These are phyloP conservation scores for Eupelmus urozonus DNA, from an alignment of 2,888 invertebrate species.

Conservation along the genomic window DNA sequence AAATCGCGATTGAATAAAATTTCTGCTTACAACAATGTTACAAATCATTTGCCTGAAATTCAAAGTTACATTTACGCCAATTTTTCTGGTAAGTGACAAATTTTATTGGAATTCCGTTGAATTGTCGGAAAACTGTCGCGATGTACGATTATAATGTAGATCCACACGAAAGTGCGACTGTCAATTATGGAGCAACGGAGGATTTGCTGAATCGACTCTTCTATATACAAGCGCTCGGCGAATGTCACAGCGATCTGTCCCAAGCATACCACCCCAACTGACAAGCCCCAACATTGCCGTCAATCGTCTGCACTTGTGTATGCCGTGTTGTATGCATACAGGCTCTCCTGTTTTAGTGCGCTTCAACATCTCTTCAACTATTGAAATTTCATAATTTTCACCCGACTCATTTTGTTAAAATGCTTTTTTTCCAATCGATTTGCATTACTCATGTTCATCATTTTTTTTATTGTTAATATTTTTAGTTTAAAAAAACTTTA, in stretches of 20 bases:
- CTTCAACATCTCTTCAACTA: background rate
- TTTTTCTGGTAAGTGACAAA: no score
- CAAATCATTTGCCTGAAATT: no score
- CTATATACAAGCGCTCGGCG: conserved; percentile 63
- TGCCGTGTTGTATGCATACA: conserved; percentile 28
- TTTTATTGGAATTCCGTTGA: conserved; percentile 16
- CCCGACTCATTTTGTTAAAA: no score
- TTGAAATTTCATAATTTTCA: no score
- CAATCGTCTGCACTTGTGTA: conserved; percentile 18
- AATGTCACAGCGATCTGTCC: conserved; percentile 67
- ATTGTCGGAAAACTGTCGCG: conserved; percentile 27
- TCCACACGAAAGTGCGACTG: conserved; percentile 64
- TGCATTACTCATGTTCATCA: no score
- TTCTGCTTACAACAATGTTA: no score
- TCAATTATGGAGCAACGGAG: conserved; percentile 68
- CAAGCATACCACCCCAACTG: background rate
- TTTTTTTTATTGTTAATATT: background rate
- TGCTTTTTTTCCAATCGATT: no score
- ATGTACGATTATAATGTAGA: conserved; percentile 36
- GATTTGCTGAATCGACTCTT: conserved; percentile 73
- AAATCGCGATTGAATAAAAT: no score
- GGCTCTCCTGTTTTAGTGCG: background rate
- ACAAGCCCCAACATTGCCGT: conserved; percentile 29
- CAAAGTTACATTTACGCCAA: no score
- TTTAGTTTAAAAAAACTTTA: background rate